These are phyloP conservation scores for Bombus difficillimus DNA, from an alignment of 1,140 invertebrate species.

Conservation along the genomic window DNA sequence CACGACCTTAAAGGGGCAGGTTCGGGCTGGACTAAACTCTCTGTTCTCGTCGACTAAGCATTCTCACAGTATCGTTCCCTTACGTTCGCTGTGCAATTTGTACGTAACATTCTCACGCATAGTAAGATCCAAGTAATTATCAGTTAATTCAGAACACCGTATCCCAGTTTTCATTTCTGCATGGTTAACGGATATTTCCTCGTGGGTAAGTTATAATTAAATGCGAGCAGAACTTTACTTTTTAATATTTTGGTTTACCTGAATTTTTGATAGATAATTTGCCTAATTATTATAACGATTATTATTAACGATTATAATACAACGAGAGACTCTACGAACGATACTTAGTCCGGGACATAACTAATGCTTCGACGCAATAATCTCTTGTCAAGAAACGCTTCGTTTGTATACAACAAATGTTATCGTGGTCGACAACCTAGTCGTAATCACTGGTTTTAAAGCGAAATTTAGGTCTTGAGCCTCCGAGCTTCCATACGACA, in stretches of 20 bases:
- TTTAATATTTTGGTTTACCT: not conserved
- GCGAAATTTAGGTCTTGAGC: slow-evolving; percentile 53
- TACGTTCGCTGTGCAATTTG: not conserved
- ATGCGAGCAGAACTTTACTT: not conserved
- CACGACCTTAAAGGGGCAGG: slow-evolving; percentile 61
- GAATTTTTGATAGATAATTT: too few species aligned
- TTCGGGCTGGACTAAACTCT: slow-evolving; percentile 4
- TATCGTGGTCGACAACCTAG: slow-evolving; percentile 12
- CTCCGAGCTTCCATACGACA: not conserved
- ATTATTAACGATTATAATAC: not conserved
- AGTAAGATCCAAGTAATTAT: not conserved
- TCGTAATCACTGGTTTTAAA: slow-evolving; percentile 25
- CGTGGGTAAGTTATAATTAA: not conserved
- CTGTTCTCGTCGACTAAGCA: not conserved
- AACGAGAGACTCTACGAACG: not conserved
- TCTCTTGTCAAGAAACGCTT: not conserved
- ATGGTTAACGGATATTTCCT: not conserved
- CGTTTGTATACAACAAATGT: slow-evolving; percentile 11
- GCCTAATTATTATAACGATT: too few species aligned
- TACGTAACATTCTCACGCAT: not conserved
- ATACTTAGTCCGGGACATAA: slow-evolving; percentile 1
- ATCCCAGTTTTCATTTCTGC: not conserved
- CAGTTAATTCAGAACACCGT: not conserved
- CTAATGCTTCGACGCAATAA: not conserved
- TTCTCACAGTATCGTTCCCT: slow-evolving; percentile 32